A percentile compares a stretch with the other conserved stretches of the same genome.
phyloP scores from a whole-genome alignment of 2,113 vertebrate genomes.

The Thalassarche chlororhynchos region DNA sequence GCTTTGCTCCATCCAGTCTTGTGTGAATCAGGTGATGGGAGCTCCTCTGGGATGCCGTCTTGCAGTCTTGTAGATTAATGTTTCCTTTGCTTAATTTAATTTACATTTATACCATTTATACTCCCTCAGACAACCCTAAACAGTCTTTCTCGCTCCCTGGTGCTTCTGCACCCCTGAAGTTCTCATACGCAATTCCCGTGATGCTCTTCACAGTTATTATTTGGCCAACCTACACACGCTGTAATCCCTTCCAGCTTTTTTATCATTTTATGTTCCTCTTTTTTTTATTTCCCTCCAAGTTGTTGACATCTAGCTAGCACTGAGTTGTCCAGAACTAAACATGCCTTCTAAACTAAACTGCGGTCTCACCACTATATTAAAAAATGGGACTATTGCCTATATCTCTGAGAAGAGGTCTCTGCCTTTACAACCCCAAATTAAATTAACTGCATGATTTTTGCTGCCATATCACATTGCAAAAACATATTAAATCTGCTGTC shows the following conservation, averaged over 20 bases:
- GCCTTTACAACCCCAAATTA: constrained; percentile 66
- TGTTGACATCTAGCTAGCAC: constrained; percentile 51
- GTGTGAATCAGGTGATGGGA: not conserved
- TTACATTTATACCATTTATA: not conserved
- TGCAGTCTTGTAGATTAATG: not conserved
- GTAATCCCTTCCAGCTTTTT: constrained; percentile 57
- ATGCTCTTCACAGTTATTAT: constrained; percentile 49
- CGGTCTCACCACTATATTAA: constrained; percentile 50
- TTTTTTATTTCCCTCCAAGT: constrained; percentile 36
- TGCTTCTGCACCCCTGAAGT: constrained; percentile 34
- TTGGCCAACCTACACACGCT: constrained; percentile 30
- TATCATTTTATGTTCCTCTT: constrained; percentile 22
- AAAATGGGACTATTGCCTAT: constrained; percentile 47
- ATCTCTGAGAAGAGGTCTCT: constrained; percentile 49
- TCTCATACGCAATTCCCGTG: not conserved
- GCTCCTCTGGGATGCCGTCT: not conserved
- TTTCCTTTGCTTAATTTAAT: constrained; percentile 41
- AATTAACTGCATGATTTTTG: constrained; percentile 67
- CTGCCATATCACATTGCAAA: constrained; percentile 63
- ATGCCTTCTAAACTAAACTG: constrained; percentile 31
- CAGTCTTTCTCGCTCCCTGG: not conserved
- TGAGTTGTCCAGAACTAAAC: constrained; percentile 24
- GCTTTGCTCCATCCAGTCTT: not conserved
- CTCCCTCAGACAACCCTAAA: not conserved
- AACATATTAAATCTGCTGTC: constrained; percentile 64